Base-by-base conservation (phyloP, 30 jellyfish, hydroid and myxozoan genomes). In the Hydractinia echinata region DNA sequence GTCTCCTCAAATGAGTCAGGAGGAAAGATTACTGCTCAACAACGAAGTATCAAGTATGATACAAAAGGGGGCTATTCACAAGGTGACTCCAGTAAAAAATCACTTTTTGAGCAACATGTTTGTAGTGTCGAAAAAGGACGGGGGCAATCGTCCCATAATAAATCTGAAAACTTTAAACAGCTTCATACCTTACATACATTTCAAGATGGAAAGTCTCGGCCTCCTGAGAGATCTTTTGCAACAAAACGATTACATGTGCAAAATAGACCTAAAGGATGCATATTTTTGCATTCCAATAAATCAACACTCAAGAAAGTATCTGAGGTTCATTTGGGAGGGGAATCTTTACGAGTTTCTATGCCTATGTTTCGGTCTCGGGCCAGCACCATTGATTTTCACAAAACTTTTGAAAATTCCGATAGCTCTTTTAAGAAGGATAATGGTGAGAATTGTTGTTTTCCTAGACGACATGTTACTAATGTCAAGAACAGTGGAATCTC, bases 271-370 rank as follows among this genome's bases (percentile, higher is more conserved):
- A 71, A 30, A 50, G 66, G 81, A 71, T 71, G 81, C 81, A 15
- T 71, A 71, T 52, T 71, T 71, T 52, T n/a, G 60, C 60, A 71
- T 71, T 58, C 3, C 81, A 30, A 71, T 71, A 58, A 54, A 71
- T 58, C 9, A 50, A 15, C 18, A 71, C 39, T 19, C 81, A 54
- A 64, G 39, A 61, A 56, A 61, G 61, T 61, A 6, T 53, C 61
- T 79, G 61, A 81, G 61, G 66, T 79, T 79, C 53, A 60, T 30
- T 15, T 79, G 86, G 83, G 81, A 79, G 86, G 86, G 86, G 61
- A 15, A 61, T 13, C 74, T 79, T 55, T 79, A 5, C 81, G 81
- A 79, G 81, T 79, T 79, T 61, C 54, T 79, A 13, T 79, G 81
- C 81, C 61, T 71, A 14, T 71, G 81, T 71, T 71, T 71, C n/a